Evolutionary conservation across 2,797 vertebrate genomes (phyloP).

Genomic region (Galagoides demidoff): DNA sequence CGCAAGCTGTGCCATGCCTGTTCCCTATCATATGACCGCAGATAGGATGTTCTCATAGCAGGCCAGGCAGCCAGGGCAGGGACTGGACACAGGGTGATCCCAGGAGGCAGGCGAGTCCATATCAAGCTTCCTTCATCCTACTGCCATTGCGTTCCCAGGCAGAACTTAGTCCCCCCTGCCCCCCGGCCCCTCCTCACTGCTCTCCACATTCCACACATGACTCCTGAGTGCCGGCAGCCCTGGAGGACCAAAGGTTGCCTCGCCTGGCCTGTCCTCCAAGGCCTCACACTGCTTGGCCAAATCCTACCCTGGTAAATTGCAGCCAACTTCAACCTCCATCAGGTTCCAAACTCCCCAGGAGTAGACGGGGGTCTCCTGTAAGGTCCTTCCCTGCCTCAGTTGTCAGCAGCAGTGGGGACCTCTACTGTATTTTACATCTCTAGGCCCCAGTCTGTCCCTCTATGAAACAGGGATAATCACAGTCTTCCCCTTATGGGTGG

Average conservation of each 20-base stretch:
- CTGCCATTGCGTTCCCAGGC: neutral
- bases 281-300: neutral
- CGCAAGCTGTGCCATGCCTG: neutral
- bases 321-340: neutral
- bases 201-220: neutral
- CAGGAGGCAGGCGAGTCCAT: neutral
- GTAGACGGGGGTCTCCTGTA: neutral
- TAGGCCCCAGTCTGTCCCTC: neutral
- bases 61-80: too few species aligned
- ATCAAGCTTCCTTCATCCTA: neutral
- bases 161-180: neutral
- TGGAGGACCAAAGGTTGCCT: neutral
- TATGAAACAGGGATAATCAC: neutral
- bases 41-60: neutral
- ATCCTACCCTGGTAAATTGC: too few species aligned
- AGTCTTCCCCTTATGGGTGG: fast-evolving
- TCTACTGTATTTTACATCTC: neutral
- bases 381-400: neutral
- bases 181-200: neutral
- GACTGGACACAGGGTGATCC: neutral
- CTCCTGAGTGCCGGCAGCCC: neutral
- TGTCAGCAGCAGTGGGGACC: neutral
- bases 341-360: neutral
- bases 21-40: neutral
- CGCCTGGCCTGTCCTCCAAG: neutral